A percentile compares a stretch with the other conserved stretches of the same genome.
Evolutionary conservation across 2,888 invertebrate species (phyloP).

Genomic region (Danaus chrysippus): DNA sequence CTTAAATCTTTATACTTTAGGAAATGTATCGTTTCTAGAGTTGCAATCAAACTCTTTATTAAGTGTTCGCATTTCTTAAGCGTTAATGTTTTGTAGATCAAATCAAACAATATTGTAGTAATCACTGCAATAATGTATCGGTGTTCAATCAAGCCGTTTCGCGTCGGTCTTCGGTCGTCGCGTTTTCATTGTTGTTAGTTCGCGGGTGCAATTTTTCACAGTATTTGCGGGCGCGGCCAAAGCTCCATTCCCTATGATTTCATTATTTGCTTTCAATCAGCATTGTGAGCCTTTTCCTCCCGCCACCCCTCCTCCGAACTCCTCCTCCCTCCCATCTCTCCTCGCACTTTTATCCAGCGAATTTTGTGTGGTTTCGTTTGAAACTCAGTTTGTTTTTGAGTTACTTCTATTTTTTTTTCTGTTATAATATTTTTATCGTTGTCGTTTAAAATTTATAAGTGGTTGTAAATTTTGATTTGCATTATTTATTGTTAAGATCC

Average conservation of each 20-base stretch:
- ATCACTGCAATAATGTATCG: not conserved
- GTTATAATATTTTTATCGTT: conserved; percentile 17
- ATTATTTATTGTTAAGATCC: not conserved
- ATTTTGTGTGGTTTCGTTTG: conserved; percentile 76
- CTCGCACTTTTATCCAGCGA: conserved; percentile 53
- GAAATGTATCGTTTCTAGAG: too few species aligned
- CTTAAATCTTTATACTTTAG: too few species aligned
- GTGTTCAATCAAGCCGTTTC: conserved; percentile 15
- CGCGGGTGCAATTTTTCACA: conserved; percentile 67
- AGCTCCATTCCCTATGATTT: conserved; percentile 71
- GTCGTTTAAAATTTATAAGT: conserved; percentile 15
- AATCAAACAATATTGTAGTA: not conserved
- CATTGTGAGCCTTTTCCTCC: conserved; percentile 63
- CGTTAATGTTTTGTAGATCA: too few species aligned
- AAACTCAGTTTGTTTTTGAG: conserved; percentile 70
- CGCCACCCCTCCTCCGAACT: conserved; percentile 30
- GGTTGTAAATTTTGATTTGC: not conserved
- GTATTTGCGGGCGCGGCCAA: conserved; percentile 61
- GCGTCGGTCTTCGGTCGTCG: conserved; percentile 11
- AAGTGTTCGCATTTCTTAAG: too few species aligned
- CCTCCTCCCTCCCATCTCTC: conserved; percentile 39
- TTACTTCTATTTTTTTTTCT: conserved; percentile 64
- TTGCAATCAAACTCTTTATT: too few species aligned
- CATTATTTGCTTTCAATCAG: conserved; percentile 79
- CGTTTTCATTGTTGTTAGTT: conserved; percentile 46